These are phyloP conservation scores for Eupithecia tripunctaria DNA, from an alignment of 2,888 invertebrate species.

Conservation along the genomic window DNA sequence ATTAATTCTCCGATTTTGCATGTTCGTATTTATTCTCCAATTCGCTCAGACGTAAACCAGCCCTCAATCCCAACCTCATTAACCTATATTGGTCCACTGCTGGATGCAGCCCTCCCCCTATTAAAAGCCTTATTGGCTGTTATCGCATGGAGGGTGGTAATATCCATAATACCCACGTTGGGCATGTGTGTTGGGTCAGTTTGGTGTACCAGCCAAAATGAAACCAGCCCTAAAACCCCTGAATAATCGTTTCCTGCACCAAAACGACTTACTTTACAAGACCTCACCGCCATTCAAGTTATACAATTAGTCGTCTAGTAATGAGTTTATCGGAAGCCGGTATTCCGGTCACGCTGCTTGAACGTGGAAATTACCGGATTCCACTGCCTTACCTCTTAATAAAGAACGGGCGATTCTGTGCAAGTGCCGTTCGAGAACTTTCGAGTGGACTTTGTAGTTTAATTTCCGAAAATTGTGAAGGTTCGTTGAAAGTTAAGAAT, in stretches of 20 bases:
- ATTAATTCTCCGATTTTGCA: too few species aligned
- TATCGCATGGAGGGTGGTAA: too few species aligned
- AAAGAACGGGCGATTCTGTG: slow-evolving; percentile 1
- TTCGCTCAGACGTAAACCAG: not conserved
- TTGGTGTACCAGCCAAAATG: too few species aligned
- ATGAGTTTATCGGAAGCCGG: slow-evolving; percentile 44
- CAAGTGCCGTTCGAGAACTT: slow-evolving; percentile 7
- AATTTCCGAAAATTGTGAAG: slow-evolving; percentile 9
- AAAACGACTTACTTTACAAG: slow-evolving; percentile 21
- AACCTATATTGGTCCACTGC: too few species aligned
- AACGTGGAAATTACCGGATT: slow-evolving; percentile 22
- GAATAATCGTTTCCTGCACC: slow-evolving; percentile 1
- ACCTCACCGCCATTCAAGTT: slow-evolving; percentile 39
- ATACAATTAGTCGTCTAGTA: slow-evolving; percentile 49
- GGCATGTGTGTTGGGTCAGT: too few species aligned
- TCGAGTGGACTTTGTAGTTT: slow-evolving; percentile 8
- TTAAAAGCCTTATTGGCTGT: too few species aligned
- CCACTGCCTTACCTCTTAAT: slow-evolving; percentile 13
- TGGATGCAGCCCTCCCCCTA: too few species aligned
- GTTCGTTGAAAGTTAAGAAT: not conserved
- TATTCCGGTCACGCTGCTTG: slow-evolving; percentile 30
- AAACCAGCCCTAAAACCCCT: not conserved
- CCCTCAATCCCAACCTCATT: too few species aligned
- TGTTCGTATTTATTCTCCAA: too few species aligned
- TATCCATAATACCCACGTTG: too few species aligned